Evolutionary conservation across 2,797 vertebrate species (phyloP).

Genomic region (Natrix natrix): DNA sequence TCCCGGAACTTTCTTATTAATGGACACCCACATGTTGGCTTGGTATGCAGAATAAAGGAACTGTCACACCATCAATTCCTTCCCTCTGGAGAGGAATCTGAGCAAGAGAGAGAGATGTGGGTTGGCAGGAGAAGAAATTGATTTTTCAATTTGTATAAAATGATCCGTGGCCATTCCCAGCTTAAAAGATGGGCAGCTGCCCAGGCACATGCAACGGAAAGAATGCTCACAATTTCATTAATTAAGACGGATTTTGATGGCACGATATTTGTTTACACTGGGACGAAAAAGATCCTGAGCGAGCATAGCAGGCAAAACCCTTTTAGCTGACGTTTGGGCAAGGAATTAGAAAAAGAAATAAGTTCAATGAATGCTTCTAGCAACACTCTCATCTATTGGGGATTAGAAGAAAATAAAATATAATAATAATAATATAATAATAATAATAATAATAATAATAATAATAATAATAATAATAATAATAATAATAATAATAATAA

Average conservation of each 20-base stretch:
- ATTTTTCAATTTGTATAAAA: conserved; percentile 11
- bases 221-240: neutral
- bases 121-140: neutral
- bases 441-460: too few species aligned
- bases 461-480: too few species aligned
- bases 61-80: neutral
- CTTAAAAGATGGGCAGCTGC: conserved; percentile 5
- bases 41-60: conserved; percentile 3
- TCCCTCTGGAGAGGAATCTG: conserved; percentile 4
- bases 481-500: too few species aligned
- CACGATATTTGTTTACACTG: neutral
- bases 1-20: neutral
- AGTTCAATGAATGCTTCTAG: neutral
- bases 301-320: neutral
- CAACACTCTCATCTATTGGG: neutral
- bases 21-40: neutral
- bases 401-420: neutral
- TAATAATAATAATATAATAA: too few species aligned
- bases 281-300: neutral
- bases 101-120: neutral
- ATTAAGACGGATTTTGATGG: neutral
- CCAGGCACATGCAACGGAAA: neutral
- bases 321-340: neutral
- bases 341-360: neutral
- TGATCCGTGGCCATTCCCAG: neutral